Evolutionary conservation across 2,888 invertebrate species (phyloP).

Genomic region (Celastrina argiolus): DNA sequence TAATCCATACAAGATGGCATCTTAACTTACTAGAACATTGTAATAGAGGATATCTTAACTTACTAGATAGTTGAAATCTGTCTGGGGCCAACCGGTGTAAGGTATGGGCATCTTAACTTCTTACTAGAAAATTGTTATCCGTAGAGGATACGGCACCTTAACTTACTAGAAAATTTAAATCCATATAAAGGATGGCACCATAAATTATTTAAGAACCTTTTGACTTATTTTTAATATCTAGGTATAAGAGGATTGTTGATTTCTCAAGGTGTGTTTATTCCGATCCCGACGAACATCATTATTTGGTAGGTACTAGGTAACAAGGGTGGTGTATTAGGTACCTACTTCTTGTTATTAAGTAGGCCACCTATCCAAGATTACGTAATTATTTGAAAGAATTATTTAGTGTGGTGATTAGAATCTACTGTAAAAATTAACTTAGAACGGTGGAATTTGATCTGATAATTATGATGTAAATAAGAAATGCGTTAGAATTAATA

Average conservation of each 20-base stretch:
- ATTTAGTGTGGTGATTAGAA: not conserved
- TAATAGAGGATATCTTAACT: not conserved
- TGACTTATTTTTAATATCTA: not conserved
- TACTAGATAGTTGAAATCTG: not conserved
- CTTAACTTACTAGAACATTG: constrained; percentile 23
- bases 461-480: not conserved
- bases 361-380: too few species aligned
- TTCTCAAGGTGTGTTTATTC: not conserved
- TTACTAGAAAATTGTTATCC: not conserved
- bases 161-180: not conserved
- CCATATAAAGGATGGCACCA: constrained; percentile 29
- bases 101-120: constrained; percentile 34
- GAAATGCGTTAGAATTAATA: not conserved
- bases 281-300: too few species aligned
- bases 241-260: not conserved
- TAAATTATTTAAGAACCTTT: constrained; percentile 7
- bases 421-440: not conserved
- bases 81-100: too few species aligned
- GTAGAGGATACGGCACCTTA: not conserved
- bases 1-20: constrained; percentile 27
- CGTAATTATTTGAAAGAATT: not conserved
- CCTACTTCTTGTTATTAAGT: not conserved
- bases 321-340: too few species aligned
- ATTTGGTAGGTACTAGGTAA: too few species aligned
- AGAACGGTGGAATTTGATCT: not conserved